Evolutionary conservation across 2,797 vertebrate species (phyloP).

Genomic region (Hypotaenidia okinawae): DNA sequence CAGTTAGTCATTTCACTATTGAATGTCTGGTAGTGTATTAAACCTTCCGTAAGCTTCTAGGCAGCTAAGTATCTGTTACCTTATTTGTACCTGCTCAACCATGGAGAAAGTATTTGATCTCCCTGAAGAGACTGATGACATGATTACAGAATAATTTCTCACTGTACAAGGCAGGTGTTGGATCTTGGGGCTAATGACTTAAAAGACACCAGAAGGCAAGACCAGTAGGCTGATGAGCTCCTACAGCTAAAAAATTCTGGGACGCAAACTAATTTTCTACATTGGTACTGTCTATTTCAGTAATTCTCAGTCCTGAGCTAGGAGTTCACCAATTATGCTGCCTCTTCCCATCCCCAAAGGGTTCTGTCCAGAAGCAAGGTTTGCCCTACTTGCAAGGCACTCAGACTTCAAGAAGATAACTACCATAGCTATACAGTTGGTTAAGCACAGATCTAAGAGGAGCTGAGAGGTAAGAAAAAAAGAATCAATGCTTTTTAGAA

Average conservation of each 20-base stretch:
- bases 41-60: background rate
- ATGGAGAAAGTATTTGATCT: background rate
- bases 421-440: background rate
- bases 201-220: background rate
- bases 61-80: background rate
- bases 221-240: background rate
- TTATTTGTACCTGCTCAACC: background rate
- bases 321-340: background rate
- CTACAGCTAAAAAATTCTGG: background rate
- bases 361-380: background rate
- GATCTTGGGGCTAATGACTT: background rate
- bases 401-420: background rate
- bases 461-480: background rate
- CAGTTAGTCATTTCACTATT: background rate
- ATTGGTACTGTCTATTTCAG: background rate
- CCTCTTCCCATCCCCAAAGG: background rate
- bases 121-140: background rate
- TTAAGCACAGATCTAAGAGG: background rate
- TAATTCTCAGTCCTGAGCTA: background rate
- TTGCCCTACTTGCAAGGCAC: background rate
- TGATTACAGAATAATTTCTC: background rate
- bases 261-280: background rate
- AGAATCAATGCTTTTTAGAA: background rate
- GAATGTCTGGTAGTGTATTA: background rate
- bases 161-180: fast-evolving